phyloP scores from a whole-genome alignment of 2,113 vertebrate genomes.

The Rhombomys opimus region DNA sequence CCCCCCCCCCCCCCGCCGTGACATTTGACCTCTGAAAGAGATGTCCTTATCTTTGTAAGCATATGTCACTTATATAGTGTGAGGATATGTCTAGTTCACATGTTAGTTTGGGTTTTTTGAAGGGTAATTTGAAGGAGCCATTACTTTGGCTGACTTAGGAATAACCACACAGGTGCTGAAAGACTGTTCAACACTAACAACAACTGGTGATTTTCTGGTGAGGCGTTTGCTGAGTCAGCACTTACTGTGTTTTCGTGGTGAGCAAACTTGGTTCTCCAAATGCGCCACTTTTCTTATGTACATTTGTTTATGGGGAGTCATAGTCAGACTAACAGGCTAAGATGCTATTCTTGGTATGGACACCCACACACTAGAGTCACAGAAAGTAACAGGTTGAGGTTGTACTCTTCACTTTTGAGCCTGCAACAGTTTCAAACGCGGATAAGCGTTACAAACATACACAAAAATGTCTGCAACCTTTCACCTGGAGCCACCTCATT shows the following conservation, averaged over 20 bases:
- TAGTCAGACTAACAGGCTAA: background rate
- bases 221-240: slow-evolving; percentile 29
- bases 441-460: background rate
- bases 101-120: background rate
- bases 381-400: background rate
- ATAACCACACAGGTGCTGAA: background rate
- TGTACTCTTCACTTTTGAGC: slow-evolving; percentile 31
- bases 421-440: slow-evolving; percentile 35
- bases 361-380: background rate
- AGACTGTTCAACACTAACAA: slow-evolving; percentile 28
- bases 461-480: background rate
- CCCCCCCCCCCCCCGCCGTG: background rate
- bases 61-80: background rate
- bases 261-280: slow-evolving; percentile 13
- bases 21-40: background rate
- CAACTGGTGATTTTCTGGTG: background rate
- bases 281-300: slow-evolving; percentile 10
- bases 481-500: background rate
- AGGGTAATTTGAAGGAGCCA: background rate
- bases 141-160: slow-evolving; percentile 15
- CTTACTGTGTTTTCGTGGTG: background rate
- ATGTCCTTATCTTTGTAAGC: background rate
- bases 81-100: background rate
- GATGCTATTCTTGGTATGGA: background rate
- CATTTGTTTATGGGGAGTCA: slow-evolving; percentile 2